Conservation (phyloP, 2,797 vertebrate species). For the Danio jaintianensis region DNA sequence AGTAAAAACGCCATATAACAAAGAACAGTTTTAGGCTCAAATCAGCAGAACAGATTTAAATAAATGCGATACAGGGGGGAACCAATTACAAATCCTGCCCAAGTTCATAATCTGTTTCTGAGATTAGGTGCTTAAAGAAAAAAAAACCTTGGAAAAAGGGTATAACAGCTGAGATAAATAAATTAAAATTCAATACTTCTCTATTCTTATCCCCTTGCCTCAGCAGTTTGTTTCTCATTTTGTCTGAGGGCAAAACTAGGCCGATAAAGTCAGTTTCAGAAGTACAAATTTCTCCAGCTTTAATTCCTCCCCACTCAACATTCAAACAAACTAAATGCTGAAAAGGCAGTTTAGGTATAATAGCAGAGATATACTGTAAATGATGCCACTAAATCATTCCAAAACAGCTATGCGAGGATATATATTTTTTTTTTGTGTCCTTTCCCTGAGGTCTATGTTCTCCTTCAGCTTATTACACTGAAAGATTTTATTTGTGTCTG, state of each 20-base stretch:
- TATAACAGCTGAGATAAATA: conserved; percentile 37
- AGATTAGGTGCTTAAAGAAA: conserved; percentile 32
- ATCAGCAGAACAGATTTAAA: conserved; percentile 49
- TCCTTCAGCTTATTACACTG: conserved; percentile 21
- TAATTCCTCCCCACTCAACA: conserved; percentile 14
- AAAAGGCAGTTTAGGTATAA: conserved; percentile 50
- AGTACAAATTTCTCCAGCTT: conserved; percentile 35
- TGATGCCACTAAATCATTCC: conserved; percentile 50
- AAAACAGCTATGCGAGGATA: conserved; percentile 37
- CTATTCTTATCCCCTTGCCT: conserved; percentile 61
- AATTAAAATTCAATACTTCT: conserved; percentile 55
- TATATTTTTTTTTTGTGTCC: conserved; percentile 7
- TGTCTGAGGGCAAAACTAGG: conserved; percentile 43
- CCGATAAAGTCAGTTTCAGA: conserved; percentile 47
- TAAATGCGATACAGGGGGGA: conserved; percentile 46
- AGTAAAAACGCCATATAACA: neutral
- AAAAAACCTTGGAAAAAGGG: conserved; percentile 9
- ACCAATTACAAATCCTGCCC: conserved; percentile 56
- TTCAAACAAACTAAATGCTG: conserved; percentile 42
- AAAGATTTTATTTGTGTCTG: conserved; percentile 28
- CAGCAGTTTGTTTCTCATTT: conserved; percentile 63
- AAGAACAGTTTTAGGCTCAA: conserved; percentile 8
- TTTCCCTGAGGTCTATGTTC: conserved; percentile 22
- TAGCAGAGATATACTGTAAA: conserved; percentile 38
- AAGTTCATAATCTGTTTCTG: conserved; percentile 44